Percentiles rank a stretch among this genome's conserved stretches.
These are phyloP conservation scores for Oikopleura dioica DNA, from an alignment of 23 tunicate species.

Conservation along the genomic window DNA sequence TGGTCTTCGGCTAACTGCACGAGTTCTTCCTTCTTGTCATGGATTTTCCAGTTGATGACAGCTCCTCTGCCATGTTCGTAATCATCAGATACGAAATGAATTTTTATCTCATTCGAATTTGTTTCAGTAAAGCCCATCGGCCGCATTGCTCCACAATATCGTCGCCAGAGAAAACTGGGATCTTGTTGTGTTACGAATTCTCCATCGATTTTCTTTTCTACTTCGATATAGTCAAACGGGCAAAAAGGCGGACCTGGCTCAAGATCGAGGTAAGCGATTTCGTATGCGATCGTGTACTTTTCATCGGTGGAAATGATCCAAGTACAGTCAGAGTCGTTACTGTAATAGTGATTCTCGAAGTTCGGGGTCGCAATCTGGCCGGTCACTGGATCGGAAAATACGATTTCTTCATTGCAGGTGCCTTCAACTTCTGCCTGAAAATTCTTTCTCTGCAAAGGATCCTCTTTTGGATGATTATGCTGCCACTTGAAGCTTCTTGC, in stretches of 20 bases:
- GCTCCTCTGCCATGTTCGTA: background rate
- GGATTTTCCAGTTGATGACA: background rate
- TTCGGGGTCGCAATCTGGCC: background rate
- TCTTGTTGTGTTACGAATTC: background rate
- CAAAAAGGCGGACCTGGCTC: background rate
- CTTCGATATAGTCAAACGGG: background rate
- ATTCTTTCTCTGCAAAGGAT: background rate
- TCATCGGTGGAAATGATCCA: background rate
- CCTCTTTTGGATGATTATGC: background rate
- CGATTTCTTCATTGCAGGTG: background rate
- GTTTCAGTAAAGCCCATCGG: background rate
- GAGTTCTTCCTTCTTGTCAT: background rate
- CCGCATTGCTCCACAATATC: background rate
- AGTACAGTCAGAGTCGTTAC: background rate
- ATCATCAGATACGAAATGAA: background rate
- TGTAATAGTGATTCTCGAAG: background rate
- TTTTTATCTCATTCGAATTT: background rate
- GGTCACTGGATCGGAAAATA: background rate
- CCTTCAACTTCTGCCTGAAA: background rate
- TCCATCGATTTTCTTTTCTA: background rate
- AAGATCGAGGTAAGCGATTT: background rate
- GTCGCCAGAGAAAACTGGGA: background rate
- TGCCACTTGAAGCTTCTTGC: background rate
- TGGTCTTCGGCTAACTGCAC: background rate
- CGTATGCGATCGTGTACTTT: background rate